Evolutionary conservation across 2,113 vertebrate species (phyloP), one percentile per base, ranked within the genome.

Genomic region (Crocuta crocuta): DNA sequence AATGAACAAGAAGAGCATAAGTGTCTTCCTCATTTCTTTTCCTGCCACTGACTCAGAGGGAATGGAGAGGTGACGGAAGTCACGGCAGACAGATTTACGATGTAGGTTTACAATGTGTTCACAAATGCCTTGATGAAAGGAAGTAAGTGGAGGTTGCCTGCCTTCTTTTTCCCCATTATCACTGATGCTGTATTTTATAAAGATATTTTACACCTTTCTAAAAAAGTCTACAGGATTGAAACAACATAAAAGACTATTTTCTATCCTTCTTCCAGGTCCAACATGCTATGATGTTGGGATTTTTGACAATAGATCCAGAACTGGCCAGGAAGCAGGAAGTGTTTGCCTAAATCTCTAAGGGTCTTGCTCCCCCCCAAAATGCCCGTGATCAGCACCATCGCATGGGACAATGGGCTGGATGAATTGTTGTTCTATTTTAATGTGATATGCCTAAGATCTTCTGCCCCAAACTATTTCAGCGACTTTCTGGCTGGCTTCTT

Each of bases 41-140:
- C 35, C 81, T 24, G 10, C 19, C 2, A 12, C 28, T 17, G 65
- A n/a, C 17, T 83, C 83, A 13, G n/a, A 11, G 1, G 4, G 26
- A 3, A 26, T 8, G 58, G 15, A 16, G 7, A 8, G 31, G 4
- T 0, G 7, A 4, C 0, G 15, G 73, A 28, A 48, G 4, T 15
- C 33, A 24, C 0, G 3, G 55, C 26, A 68, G 63, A 23, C 26
- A 68, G 63, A 23, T 90, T 45, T 53, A 66, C 1, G 16, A 76
- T 19, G 33, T 2, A 2, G 10, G 5, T 31, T 82, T 10, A 11
- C 19, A 33, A 70, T 3, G 24, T 1, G 28, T 8, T 93, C 76
- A 17, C 16, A 17, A 33, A 70, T 19, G 58, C 43, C 63, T 63
- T 2, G 6, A 35, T 28, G 70, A 78, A 53, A 70, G 63, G 43